These are phyloP conservation scores for Triplophysa bombifrons DNA, from an alignment of 2,797 vertebrate genomes.

Conservation along the genomic window DNA sequence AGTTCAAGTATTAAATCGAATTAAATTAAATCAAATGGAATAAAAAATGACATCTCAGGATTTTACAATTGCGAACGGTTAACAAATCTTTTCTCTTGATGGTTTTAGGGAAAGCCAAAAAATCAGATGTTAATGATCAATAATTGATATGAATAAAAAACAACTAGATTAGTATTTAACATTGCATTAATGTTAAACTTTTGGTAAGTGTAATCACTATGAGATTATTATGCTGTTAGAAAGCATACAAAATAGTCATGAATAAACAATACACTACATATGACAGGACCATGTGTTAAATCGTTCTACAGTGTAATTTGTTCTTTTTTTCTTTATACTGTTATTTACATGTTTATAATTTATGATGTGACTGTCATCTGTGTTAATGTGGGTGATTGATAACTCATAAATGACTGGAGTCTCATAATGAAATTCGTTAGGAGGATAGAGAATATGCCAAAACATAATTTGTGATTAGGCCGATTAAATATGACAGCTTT, in stretches of 20 bases:
- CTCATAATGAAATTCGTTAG: slow-evolving; percentile 56
- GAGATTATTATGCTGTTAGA: neutral
- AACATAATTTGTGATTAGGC: slow-evolving; percentile 55
- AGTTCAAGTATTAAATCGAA: neutral
- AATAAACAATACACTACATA: neutral
- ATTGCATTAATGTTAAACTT: neutral
- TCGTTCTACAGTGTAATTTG: neutral
- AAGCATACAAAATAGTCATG: neutral
- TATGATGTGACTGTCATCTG: slow-evolving; percentile 50
- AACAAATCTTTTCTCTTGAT: neutral
- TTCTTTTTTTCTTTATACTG: neutral
- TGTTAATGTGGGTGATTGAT: slow-evolving; percentile 54
- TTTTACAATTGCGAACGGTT: neutral
- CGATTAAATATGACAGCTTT: slow-evolving; percentile 61
- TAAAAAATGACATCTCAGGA: neutral
- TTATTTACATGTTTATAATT: slow-evolving; percentile 22
- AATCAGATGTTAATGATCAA: too few species aligned
- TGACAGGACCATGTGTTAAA: neutral
- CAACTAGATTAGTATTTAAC: neutral
- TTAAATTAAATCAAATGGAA: neutral
- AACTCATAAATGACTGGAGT: slow-evolving; percentile 51
- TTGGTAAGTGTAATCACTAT: neutral
- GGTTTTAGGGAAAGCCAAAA: neutral
- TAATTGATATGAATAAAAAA: neutral
- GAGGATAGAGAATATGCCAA: slow-evolving; percentile 45